Evolutionary conservation across 2,113 vertebrate species (phyloP).

Genomic region (Gambusia holbrooki): DNA sequence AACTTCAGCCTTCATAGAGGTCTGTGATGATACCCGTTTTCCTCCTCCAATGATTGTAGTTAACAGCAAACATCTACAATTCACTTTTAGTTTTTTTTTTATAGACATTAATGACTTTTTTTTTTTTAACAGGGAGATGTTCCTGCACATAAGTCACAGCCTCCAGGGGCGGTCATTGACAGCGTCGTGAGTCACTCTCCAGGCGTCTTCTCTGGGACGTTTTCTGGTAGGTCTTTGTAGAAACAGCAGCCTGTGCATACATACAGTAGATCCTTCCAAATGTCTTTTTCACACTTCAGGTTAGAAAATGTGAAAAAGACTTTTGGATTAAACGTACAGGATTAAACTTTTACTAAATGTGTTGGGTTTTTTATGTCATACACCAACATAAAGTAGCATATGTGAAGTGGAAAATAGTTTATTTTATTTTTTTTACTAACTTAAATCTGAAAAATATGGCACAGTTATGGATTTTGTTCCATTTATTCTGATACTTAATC

Average conservation of each 20-base stretch:
- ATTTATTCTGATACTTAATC: not conserved
- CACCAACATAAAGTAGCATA: not conserved
- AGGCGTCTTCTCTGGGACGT: constrained; percentile 93
- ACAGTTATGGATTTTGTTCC: too few species aligned
- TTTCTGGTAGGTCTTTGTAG: constrained; percentile 81
- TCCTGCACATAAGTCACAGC: constrained; percentile 64
- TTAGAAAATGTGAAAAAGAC: not conserved
- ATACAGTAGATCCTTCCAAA: not conserved
- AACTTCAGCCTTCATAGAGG: constrained; percentile 82
- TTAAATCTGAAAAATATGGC: too few species aligned
- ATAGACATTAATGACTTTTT: not conserved
- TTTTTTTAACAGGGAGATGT: constrained; percentile 23
- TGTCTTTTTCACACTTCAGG: not conserved
- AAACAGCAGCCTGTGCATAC: not conserved
- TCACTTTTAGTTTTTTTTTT: not conserved
- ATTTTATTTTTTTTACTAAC: too few species aligned
- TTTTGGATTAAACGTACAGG: too few species aligned
- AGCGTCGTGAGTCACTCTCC: constrained; percentile 94
- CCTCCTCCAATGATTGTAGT: not conserved
- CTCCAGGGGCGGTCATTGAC: constrained; percentile 91
- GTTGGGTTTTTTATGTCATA: not conserved
- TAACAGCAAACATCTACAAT: not conserved
- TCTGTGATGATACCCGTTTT: constrained; percentile 53
- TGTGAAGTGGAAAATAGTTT: not conserved
- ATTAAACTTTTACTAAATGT: too few species aligned